These are phyloP conservation scores for Phyllotreta cruciferae DNA, from an alignment of 2,888 invertebrate genomes.

Conservation along the genomic window DNA sequence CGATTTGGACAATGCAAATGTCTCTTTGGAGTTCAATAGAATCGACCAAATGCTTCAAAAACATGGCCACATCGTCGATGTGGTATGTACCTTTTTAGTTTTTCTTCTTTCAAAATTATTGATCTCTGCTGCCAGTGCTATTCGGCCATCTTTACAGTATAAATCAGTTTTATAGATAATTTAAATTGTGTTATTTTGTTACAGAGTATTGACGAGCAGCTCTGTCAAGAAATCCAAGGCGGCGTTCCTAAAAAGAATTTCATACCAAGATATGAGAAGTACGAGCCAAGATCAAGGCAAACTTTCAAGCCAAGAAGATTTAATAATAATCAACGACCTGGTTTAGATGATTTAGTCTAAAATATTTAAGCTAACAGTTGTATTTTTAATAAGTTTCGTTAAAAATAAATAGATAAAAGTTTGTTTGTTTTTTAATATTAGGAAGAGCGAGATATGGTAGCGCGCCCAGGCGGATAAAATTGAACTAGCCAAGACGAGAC, in stretches of 20 bases:
- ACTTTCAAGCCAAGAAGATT: neutral
- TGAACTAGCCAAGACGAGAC: too few relatives aligned
- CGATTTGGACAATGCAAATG: constrained; percentile 62
- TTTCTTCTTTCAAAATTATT: constrained; percentile 8
- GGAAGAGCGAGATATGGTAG: too few relatives aligned
- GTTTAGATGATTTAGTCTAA: constrained; percentile 40
- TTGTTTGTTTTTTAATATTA: too few relatives aligned
- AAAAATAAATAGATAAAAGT: too few relatives aligned
- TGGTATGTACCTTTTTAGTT: constrained; percentile 39
- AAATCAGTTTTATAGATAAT: too few relatives aligned
- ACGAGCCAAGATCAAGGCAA: constrained; percentile 15
- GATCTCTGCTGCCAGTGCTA: neutral
- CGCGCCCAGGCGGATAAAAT: too few relatives aligned
- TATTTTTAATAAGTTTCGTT: too few relatives aligned
- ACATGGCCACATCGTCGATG: constrained; percentile 60
- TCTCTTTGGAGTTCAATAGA: constrained; percentile 64
- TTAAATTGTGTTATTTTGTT: too few relatives aligned
- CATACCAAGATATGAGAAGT: neutral
- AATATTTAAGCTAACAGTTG: neutral
- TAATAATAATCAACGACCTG: constrained; percentile 33
- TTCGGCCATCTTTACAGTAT: neutral
- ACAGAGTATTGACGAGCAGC: constrained; percentile 58
- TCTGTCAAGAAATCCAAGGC: constrained; percentile 52
- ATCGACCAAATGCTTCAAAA: constrained; percentile 65
- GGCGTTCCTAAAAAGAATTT: constrained; percentile 25